phyloP scores from a whole-genome alignment of 2,888 invertebrate species.

The Blastobasis adustella region DNA sequence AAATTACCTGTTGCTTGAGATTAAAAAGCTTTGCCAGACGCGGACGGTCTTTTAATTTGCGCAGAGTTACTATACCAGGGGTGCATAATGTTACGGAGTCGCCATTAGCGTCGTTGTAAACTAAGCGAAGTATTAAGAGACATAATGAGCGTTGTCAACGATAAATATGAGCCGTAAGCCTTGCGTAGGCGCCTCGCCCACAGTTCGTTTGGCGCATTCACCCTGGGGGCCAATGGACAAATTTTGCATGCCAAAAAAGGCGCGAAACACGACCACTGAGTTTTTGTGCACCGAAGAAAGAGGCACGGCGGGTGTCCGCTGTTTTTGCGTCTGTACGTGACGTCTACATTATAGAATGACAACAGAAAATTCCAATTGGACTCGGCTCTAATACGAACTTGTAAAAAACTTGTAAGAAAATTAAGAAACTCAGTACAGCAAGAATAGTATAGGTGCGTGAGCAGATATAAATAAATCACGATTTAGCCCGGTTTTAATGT shows the following conservation, averaged over 20 bases:
- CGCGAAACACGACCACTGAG: slow-evolving; percentile 1
- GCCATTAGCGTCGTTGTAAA: slow-evolving; percentile 5
- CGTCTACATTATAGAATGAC: neutral
- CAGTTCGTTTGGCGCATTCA: slow-evolving; percentile 36
- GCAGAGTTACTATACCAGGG: slow-evolving; percentile 6
- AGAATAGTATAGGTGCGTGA: neutral
- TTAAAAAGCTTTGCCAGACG: neutral
- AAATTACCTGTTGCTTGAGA: too few species aligned
- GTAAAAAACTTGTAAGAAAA: too few species aligned
- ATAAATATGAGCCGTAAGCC: slow-evolving; percentile 20
- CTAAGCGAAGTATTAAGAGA: neutral
- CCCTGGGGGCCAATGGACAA: slow-evolving; percentile 40
- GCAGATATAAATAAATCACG: neutral
- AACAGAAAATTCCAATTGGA: too few species aligned
- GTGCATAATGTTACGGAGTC: slow-evolving; percentile 2
- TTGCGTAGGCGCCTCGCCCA: slow-evolving; percentile 38
- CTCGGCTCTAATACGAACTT: too few species aligned
- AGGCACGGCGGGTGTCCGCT: slow-evolving; percentile 3
- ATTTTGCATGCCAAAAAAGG: slow-evolving; percentile 30
- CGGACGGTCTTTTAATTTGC: neutral
- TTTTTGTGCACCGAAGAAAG: slow-evolving; percentile 15
- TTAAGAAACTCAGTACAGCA: too few species aligned
- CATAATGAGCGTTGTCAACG: slow-evolving; percentile 20
- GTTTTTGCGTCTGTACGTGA: slow-evolving; percentile 10
- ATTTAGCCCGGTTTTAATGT: neutral